Conservation (phyloP, 2,113 vertebrate genomes). For the Mesembrinibis cayennensis region DNA sequence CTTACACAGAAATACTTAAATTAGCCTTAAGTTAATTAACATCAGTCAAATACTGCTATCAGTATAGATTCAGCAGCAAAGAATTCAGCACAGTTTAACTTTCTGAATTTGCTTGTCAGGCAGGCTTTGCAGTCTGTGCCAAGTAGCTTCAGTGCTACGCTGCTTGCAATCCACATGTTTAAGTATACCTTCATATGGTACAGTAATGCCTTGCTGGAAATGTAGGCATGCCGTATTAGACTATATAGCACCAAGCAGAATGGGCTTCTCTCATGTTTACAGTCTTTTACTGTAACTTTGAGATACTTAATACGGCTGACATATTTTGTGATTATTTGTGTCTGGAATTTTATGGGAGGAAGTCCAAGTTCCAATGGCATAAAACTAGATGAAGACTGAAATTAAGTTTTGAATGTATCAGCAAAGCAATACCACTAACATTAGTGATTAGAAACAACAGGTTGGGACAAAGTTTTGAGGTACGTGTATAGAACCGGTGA, state of each 20-base stretch:
- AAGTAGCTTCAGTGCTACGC: neutral
- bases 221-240: neutral
- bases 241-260: neutral
- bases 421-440: neutral
- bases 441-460: neutral
- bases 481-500: accelerated
- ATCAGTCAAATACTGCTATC: neutral
- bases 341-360: neutral
- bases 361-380: neutral
- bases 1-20: neutral
- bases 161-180: neutral
- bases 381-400: neutral
- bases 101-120: neutral
- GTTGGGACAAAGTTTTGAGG: neutral
- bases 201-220: neutral
- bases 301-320: neutral
- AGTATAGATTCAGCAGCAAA: neutral
- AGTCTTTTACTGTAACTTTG: neutral
- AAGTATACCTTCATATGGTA: neutral
- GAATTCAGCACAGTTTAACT: neutral
- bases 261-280: neutral
- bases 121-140: neutral
- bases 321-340: neutral
- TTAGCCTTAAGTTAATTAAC: neutral
- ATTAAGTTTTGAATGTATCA: neutral